Evolutionary conservation across 2,888 invertebrate genomes (phyloP).

Genomic region (Oasisia sp.): DNA sequence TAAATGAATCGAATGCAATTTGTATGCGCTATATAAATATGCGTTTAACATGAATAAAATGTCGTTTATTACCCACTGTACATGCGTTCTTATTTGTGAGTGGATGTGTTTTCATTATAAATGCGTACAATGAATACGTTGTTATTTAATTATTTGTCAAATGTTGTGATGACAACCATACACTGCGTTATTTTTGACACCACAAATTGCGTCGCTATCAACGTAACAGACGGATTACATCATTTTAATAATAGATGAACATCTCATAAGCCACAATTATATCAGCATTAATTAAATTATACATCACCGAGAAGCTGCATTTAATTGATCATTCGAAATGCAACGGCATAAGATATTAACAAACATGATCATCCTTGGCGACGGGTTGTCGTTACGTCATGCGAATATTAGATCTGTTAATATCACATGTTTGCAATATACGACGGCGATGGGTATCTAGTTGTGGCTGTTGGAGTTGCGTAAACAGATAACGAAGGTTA

Average conservation of each 20-base stretch:
- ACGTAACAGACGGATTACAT: no score
- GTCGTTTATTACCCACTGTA: no score
- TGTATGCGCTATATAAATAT: no score
- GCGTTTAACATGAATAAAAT: no score
- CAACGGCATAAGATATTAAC: neutral
- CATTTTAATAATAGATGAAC: neutral
- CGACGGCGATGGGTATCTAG: neutral
- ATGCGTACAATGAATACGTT: no score
- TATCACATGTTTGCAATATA: neutral
- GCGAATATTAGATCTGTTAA: neutral
- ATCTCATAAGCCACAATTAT: neutral
- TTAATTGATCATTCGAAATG: neutral
- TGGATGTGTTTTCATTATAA: no score
- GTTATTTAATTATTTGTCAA: no score
- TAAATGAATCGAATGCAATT: no score
- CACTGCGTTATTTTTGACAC: no score
- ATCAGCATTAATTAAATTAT: neutral
- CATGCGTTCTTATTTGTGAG: no score
- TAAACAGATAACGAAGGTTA: neutral
- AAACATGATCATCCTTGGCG: neutral
- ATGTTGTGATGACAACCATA: no score
- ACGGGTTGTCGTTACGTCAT: neutral
- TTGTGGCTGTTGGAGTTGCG: neutral
- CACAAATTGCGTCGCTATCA: no score
- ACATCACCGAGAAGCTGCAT: neutral